A percentile compares a stretch with the other conserved stretches of the same genome.
Conservation (phyloP, 2,888 invertebrate genomes). For the Drosophila demipolita region DNA sequence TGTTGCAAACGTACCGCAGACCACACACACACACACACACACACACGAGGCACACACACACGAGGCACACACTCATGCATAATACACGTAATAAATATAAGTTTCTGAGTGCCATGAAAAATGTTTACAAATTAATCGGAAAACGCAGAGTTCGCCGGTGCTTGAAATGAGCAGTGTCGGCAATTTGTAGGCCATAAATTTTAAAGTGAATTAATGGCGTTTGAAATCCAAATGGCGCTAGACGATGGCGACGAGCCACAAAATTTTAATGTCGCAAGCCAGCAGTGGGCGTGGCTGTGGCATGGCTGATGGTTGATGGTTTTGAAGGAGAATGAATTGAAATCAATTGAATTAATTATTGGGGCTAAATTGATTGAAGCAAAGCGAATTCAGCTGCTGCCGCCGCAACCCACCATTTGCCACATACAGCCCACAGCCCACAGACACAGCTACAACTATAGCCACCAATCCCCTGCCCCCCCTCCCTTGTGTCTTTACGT, state of each 20-base stretch:
- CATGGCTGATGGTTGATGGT: constrained; percentile 20
- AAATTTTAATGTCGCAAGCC: constrained; percentile 49
- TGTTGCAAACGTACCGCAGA: constrained; percentile 39
- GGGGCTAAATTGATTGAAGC: constrained; percentile 83
- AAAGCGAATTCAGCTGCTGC: constrained; percentile 58
- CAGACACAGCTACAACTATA: too few species aligned
- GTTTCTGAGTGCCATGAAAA: constrained; percentile 54
- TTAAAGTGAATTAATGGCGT: constrained; percentile 77
- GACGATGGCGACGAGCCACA: constrained; percentile 45
- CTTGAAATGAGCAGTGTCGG: constrained; percentile 49
- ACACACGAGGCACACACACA: neutral
- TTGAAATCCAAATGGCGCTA: constrained; percentile 75
- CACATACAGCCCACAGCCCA: neutral
- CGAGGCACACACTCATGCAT: constrained; percentile 11
- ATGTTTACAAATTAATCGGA: constrained; percentile 66
- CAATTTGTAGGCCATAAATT: constrained; percentile 80
- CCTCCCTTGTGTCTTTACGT: constrained; percentile 3
- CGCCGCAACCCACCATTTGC: neutral
- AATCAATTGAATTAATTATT: constrained; percentile 84
- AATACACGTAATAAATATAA: constrained; percentile 57
- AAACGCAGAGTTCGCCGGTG: constrained; percentile 26
- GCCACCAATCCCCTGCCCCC: neutral
- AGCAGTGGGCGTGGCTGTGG: constrained; percentile 2
- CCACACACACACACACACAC: constrained; percentile 11
- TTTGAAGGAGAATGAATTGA: constrained; percentile 69